Evolutionary conservation across 1,140 invertebrate species (phyloP).

Genomic region (Cydia amplana): DNA sequence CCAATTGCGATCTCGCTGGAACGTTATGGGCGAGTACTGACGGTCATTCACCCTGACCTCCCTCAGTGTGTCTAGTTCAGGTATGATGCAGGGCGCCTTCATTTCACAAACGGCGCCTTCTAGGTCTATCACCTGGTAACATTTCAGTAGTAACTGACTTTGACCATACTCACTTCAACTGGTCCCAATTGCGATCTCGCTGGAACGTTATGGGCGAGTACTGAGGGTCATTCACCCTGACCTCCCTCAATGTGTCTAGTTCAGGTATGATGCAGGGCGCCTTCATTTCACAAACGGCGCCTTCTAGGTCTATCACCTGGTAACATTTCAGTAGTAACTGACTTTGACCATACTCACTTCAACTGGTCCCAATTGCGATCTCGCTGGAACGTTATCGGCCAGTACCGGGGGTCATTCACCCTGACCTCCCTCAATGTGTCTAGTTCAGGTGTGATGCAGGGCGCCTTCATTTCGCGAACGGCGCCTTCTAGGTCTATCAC

Average conservation of each 20-base stretch:
- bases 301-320: conserved; percentile 69
- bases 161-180: conserved; percentile 81
- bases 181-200: conserved; percentile 90
- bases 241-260: conserved; percentile 86
- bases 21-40: conserved; percentile 93
- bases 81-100: conserved; percentile 91
- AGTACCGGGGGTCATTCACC: conserved; percentile 91
- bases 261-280: conserved; percentile 94
- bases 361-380: conserved; percentile 91
- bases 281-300: conserved; percentile 81
- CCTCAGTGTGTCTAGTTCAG: conserved; percentile 88
- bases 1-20: conserved; percentile 91
- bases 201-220: conserved; percentile 94
- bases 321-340: no score
- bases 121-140: conserved; percentile 57
- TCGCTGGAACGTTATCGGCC: conserved; percentile 90
- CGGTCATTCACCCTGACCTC: conserved; percentile 90
- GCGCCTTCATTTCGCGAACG: conserved; percentile 84
- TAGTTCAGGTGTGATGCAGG: conserved; percentile 92
- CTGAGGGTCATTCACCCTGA: conserved; percentile 89
- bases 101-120: conserved; percentile 80
- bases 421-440: conserved; percentile 87
- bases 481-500: conserved; percentile 74
- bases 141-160: no score
- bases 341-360: conserved; percentile 74